Evolutionary conservation across 2,888 invertebrate genomes (phyloP).

Genomic region (Amphimallon solstitiale): DNA sequence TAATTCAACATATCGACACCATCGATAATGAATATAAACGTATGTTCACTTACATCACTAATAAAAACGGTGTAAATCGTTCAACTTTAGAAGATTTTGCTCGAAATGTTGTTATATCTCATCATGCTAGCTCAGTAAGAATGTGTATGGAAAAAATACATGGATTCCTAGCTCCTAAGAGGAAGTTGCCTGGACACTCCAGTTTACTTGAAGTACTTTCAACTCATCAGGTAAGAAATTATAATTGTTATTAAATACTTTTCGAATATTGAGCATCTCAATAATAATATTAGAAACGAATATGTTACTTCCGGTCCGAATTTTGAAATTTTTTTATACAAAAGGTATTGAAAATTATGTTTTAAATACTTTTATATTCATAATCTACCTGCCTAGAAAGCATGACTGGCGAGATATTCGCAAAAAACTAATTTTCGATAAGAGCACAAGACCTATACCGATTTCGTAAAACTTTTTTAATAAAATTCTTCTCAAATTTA

Average conservation of each 20-base stretch:
- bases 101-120: constrained; percentile 71
- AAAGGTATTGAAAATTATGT: too few species aligned
- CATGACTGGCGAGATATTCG: too few species aligned
- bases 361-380: too few species aligned
- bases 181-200: constrained; percentile 57
- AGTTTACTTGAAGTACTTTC: constrained; percentile 35
- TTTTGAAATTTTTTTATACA: too few species aligned
- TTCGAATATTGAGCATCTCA: too few species aligned
- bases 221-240: constrained; percentile 32
- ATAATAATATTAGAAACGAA: too few species aligned
- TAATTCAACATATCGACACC: constrained; percentile 69
- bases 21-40: constrained; percentile 70
- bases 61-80: constrained; percentile 64
- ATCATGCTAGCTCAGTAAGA: constrained; percentile 72
- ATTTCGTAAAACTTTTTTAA: too few species aligned
- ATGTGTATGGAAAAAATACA: constrained; percentile 75
- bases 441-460: too few species aligned
- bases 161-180: constrained; percentile 68
- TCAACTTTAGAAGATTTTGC: constrained; percentile 78
- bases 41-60: constrained; percentile 69
- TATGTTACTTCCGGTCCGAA: too few species aligned
- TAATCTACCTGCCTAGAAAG: too few species aligned
- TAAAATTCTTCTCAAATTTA: too few species aligned
- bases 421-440: too few species aligned
- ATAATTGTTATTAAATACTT: background rate